Evolutionary conservation across 1,140 invertebrate species (phyloP), one percentile per base, ranked within the genome.

Genomic region (Drosophila tristis): DNA sequence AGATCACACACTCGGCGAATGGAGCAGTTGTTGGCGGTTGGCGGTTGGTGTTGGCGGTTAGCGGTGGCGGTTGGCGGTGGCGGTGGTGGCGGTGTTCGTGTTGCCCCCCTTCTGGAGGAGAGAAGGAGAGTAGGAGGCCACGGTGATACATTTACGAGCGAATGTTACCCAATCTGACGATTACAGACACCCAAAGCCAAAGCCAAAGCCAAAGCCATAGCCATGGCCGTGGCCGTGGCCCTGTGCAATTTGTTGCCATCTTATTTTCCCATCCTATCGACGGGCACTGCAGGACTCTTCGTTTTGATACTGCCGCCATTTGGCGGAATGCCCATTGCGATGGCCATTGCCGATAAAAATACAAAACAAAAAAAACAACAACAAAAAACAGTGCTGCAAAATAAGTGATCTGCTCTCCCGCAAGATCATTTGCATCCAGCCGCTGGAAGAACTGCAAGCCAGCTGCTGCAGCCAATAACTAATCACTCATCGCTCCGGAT

Each of bases 91-190:
- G 53, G 39, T 31, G 31, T 39, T 39, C 35, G 35, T 39, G 35
- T 39, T 39, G 26, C 26, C 26, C 26, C 26, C 26, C 26, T 29
- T 7, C 26, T 11, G 4, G 35, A 5, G 35, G 11, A 0, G 9
- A 9, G 35, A 3, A 35, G 35, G 9, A 13, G 11, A 39, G 35
- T 4, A 26, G 23, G 35, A 9, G 25, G 54, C 53, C 75, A 68
- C 61, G 56, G 80, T 84, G 80, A 79, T 84, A 76, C 65, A 67
- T 85, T 85, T 80, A 84, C 72, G 80, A 76, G 47, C 66, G 44
- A 80, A 80, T 85, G 81, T 85, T 84, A 72, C 29, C 72, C 80
- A 84, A 84, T 80, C 72, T 79, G 76, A 79, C 80, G 62, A 82
- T 81, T 70, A 74, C 74, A 82, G 78, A 71, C 74, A 80, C 73